Conservation (phyloP, 2,888 invertebrate genomes). For the Synergus itoensis region DNA sequence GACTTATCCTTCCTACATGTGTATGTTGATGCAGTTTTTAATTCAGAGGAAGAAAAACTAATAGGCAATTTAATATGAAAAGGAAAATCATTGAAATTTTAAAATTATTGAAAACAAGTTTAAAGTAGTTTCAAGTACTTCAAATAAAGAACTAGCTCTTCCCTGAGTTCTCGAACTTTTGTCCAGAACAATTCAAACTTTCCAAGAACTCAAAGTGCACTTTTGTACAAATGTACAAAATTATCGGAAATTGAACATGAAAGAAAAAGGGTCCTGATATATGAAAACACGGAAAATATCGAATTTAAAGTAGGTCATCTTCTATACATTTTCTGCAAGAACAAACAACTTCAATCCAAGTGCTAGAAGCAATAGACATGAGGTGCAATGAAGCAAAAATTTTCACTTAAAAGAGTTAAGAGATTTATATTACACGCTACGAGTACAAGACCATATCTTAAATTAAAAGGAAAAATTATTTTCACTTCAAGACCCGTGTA, state of each 20-base stretch:
- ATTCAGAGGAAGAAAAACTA: neutral
- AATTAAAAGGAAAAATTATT: slow-evolving; percentile 16
- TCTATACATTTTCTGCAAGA: slow-evolving; percentile 31
- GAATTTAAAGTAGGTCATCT: slow-evolving; percentile 32
- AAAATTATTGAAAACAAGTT: neutral
- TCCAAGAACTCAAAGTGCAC: slow-evolving; percentile 8
- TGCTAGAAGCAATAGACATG: slow-evolving; percentile 33
- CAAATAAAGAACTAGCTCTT: neutral
- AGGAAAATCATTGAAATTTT: neutral
- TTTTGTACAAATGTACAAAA: neutral
- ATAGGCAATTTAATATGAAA: neutral
- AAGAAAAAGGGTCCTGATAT: neutral
- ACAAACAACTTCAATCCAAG: slow-evolving; percentile 37
- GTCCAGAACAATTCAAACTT: neutral
- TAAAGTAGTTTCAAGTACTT: neutral
- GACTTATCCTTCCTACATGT: neutral
- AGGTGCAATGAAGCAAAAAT: slow-evolving; percentile 36
- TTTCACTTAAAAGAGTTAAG: slow-evolving; percentile 29
- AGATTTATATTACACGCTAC: slow-evolving; percentile 30
- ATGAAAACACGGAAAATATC: slow-evolving; percentile 32
- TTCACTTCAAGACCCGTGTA: too few species aligned
- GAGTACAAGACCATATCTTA: neutral
- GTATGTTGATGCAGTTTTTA: neutral
- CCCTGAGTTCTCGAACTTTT: neutral
- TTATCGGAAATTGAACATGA: slow-evolving; percentile 6